Evolutionary conservation across 1,140 invertebrate genomes (phyloP).

Genomic region (Caenorhabditis inopinata): DNA sequence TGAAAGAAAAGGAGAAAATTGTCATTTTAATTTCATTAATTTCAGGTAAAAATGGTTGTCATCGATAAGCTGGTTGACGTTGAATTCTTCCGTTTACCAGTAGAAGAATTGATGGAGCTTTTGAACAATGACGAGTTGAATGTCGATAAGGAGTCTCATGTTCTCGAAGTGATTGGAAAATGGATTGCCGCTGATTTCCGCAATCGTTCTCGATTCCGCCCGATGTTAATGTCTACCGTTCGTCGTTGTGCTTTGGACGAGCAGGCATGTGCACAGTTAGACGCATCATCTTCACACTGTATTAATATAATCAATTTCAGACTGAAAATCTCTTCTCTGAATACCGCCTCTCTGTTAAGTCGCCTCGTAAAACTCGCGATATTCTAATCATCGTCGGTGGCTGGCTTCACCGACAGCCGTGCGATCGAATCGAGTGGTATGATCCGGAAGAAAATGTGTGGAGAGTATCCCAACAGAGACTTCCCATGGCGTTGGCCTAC

Average conservation of each 20-base stretch:
- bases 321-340: not conserved
- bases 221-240: not conserved
- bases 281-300: not conserved
- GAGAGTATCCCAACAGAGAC: constrained; percentile 2
- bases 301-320: not conserved
- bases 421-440: constrained; percentile 19
- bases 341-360: not conserved
- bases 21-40: too few species aligned
- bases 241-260: not conserved
- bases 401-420: constrained; percentile 1
- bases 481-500: not conserved
- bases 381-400: not conserved
- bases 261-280: not conserved
- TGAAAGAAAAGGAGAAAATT: too few species aligned
- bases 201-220: not conserved
- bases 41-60: not conserved
- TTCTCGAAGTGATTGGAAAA: not conserved
- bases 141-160: not conserved
- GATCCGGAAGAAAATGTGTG: not conserved
- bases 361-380: not conserved
- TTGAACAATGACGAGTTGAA: not conserved
- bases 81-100: constrained; percentile 12
- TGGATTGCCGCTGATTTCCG: not conserved
- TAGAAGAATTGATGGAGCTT: not conserved
- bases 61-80: not conserved